These are phyloP conservation scores for Macrophya alboannulata DNA, from an alignment of 2,888 invertebrate species.

Conservation along the genomic window DNA sequence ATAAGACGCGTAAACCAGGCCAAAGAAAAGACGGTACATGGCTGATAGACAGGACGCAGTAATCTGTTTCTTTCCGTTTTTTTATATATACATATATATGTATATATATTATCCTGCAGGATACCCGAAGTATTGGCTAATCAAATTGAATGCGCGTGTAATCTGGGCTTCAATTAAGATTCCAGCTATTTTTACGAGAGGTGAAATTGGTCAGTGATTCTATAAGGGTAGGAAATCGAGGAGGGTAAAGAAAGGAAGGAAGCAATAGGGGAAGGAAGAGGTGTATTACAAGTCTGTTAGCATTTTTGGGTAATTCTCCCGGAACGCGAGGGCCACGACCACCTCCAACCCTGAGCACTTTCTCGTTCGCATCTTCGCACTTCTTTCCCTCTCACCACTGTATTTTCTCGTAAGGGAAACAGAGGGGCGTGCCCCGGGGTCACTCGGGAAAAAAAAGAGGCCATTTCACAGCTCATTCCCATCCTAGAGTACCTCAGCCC, in stretches of 20 bases:
- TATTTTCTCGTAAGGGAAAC: conserved; percentile 44
- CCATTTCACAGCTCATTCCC: conserved; percentile 65
- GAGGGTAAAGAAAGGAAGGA: conserved; percentile 8
- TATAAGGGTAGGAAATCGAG: conserved; percentile 21
- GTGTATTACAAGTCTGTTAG: conserved; percentile 34
- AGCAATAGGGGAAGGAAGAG: conserved; percentile 17
- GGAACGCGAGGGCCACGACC: not conserved
- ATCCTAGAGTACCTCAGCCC: not conserved
- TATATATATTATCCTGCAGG: not conserved
- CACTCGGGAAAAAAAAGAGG: conserved; percentile 64
- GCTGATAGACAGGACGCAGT: conserved; percentile 26
- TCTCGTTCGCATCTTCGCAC: conserved; percentile 41
- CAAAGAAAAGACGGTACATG: not conserved
- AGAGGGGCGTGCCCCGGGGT: conserved; percentile 59
- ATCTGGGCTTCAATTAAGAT: conserved; percentile 1
- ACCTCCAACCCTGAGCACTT: not conserved
- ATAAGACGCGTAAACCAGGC: conserved; percentile 32
- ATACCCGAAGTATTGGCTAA: not conserved
- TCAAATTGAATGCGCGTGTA: not conserved
- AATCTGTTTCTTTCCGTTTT: not conserved
- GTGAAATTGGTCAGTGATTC: conserved; percentile 35
- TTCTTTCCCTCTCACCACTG: conserved; percentile 30
- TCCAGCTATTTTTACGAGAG: conserved; percentile 25
- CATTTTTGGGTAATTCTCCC: conserved; percentile 45
- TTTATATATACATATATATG: too few relatives aligned